Conservation (phyloP, 2,113 vertebrate genomes). For the Anser brachyrhynchus region DNA sequence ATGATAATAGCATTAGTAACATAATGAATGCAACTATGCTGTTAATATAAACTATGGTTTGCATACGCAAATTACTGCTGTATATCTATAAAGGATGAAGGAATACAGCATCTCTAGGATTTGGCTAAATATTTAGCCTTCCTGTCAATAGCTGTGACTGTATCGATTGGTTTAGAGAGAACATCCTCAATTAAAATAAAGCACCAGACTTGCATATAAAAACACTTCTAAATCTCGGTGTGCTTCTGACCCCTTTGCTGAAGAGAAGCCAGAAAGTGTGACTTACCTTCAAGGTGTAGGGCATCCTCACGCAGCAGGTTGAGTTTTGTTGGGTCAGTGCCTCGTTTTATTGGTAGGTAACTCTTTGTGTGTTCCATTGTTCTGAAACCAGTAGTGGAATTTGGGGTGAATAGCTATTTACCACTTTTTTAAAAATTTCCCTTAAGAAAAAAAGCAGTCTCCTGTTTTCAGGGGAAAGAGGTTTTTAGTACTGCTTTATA, state of each 20-base stretch:
- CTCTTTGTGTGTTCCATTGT: background rate
- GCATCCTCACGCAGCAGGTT: background rate
- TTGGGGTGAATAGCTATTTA: background rate
- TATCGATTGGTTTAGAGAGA: background rate
- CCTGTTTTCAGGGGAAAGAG: background rate
- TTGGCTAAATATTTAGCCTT: background rate
- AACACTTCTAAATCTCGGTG: background rate
- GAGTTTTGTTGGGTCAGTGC: background rate
- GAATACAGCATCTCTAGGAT: rapidly evolving
- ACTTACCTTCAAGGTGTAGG: background rate
- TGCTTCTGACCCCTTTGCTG: background rate
- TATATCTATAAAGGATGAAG: rapidly evolving
- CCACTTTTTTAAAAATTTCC: background rate
- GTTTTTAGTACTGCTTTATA: background rate
- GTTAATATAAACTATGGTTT: background rate
- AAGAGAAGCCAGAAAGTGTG: background rate
- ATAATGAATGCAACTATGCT: rapidly evolving
- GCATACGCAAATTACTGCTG: background rate
- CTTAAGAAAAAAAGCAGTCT: background rate
- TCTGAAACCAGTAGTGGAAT: background rate
- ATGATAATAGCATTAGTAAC: background rate
- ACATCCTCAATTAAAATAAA: background rate
- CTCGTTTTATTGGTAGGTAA: background rate
- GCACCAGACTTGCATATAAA: background rate
- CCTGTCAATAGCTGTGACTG: background rate